Evolutionary conservation across 1,140 invertebrate species (phyloP).

Genomic region (Plutomurus gul): DNA sequence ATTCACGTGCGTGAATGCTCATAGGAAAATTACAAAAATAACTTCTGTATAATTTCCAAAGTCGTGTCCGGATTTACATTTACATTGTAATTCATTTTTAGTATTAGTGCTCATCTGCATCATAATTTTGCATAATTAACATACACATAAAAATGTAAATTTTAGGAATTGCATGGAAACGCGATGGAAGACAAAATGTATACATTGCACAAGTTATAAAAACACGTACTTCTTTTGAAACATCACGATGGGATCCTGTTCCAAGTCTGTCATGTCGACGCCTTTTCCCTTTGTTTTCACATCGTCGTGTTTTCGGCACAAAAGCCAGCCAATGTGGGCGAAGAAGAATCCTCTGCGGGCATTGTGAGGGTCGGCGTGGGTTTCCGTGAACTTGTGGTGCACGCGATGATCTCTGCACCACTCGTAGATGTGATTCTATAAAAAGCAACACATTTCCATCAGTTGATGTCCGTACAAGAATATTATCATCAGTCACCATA

Average conservation of each 20-base stretch:
- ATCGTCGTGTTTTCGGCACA: conserved; percentile 88
- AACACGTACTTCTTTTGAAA: conserved; percentile 74
- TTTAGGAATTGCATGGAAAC: neutral
- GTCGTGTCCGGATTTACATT: too few relatives aligned
- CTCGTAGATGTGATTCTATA: conserved; percentile 67
- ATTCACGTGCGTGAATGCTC: too few relatives aligned
- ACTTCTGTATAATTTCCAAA: too few relatives aligned
- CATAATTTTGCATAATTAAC: too few relatives aligned
- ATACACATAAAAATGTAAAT: neutral
- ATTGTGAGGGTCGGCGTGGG: conserved; percentile 70
- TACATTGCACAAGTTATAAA: neutral
- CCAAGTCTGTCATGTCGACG: conserved; percentile 85
- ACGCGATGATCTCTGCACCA: conserved; percentile 69
- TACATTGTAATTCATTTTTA: too few relatives aligned
- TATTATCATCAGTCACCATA: neutral
- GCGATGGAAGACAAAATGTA: neutral
- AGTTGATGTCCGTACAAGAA: neutral
- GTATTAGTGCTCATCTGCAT: too few relatives aligned
- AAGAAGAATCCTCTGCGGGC: conserved; percentile 92
- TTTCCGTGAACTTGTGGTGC: conserved; percentile 71
- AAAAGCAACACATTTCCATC: neutral
- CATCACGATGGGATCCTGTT: conserved; percentile 79
- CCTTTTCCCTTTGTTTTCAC: conserved; percentile 76
- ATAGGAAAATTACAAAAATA: too few relatives aligned
- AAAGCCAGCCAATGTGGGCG: conserved; percentile 91